Conservation (phyloP, 1,140 invertebrate species). For the Cydia fagiglandana region DNA sequence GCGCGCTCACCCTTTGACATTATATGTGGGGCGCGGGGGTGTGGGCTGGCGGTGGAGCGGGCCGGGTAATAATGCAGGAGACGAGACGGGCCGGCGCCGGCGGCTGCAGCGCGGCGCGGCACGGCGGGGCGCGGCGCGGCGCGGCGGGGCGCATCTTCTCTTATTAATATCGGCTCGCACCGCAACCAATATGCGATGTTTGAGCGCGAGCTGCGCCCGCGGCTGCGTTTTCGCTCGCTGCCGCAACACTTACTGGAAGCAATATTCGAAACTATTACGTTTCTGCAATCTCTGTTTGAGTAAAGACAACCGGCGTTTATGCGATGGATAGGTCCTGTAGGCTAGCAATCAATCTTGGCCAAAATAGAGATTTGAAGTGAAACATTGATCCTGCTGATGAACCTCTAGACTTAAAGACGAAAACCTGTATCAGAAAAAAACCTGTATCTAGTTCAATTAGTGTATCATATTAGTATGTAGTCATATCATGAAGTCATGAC, state of each 20-base stretch:
- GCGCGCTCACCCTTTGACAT: slow-evolving; percentile 76
- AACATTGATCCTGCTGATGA: too few relatives aligned
- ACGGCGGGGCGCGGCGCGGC: slow-evolving; percentile 35
- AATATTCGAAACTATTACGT: slow-evolving; percentile 3
- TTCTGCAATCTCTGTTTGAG: not conserved
- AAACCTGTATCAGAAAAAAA: too few relatives aligned
- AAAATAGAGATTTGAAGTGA: too few relatives aligned
- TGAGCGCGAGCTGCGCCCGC: slow-evolving; percentile 33
- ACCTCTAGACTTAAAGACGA: too few relatives aligned
- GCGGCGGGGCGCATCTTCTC: slow-evolving; percentile 35
- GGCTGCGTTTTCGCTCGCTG: slow-evolving; percentile 39
- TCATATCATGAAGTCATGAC: not conserved
- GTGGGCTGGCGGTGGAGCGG: slow-evolving; percentile 38
- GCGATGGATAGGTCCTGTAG: not conserved
- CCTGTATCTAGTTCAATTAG: too few relatives aligned
- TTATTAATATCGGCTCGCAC: slow-evolving; percentile 54
- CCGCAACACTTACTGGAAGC: slow-evolving; percentile 18
- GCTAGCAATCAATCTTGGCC: too few relatives aligned
- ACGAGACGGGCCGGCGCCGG: slow-evolving; percentile 55
- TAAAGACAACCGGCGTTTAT: not conserved
- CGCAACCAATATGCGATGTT: slow-evolving; percentile 37
- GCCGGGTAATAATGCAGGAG: slow-evolving; percentile 52
- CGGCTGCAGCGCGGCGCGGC: slow-evolving; percentile 46
- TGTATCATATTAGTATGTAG: not conserved
- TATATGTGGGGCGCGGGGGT: slow-evolving; percentile 60